Conservation (phyloP, 2,797 vertebrate genomes). For the Eulemur coronatus region DNA sequence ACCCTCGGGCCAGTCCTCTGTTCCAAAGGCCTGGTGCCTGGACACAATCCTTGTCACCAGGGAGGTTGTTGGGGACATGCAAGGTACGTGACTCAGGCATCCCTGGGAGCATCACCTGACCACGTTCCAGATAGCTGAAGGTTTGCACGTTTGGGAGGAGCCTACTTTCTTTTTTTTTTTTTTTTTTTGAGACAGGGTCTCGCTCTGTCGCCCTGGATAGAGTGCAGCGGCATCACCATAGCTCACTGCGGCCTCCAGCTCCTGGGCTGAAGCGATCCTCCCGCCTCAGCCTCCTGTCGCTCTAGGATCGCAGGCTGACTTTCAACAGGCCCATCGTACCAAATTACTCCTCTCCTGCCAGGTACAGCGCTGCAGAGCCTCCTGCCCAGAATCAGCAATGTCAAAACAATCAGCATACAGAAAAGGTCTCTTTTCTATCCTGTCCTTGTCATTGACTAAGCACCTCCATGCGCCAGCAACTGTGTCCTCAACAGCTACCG, state of each 20-base stretch:
- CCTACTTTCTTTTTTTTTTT: no score
- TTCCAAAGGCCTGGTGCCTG: not conserved
- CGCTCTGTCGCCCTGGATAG: no score
- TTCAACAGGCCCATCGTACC: not conserved
- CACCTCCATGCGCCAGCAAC: rapidly evolving
- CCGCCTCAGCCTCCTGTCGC: no score
- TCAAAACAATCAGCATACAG: rapidly evolving
- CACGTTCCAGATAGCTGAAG: not conserved
- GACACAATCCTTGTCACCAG: not conserved
- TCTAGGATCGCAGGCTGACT: no score
- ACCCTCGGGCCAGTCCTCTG: not conserved
- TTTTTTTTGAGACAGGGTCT: no score
- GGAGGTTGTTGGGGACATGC: rapidly evolving
- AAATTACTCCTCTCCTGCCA: rapidly evolving
- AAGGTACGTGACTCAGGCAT: rapidly evolving
- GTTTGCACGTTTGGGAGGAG: rapidly evolving
- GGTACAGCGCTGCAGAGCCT: rapidly evolving
- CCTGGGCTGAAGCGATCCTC: no score
- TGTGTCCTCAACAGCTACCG: not conserved
- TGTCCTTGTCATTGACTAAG: rapidly evolving
- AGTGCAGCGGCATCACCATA: no score
- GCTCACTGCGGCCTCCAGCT: no score
- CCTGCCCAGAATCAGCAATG: rapidly evolving
- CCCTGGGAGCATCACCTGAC: not conserved
- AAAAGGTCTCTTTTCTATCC: rapidly evolving